Evolutionary conservation across 37 sponge, comb jelly and placozoan species (phyloP).

Genomic region (Geodia barretti): DNA sequence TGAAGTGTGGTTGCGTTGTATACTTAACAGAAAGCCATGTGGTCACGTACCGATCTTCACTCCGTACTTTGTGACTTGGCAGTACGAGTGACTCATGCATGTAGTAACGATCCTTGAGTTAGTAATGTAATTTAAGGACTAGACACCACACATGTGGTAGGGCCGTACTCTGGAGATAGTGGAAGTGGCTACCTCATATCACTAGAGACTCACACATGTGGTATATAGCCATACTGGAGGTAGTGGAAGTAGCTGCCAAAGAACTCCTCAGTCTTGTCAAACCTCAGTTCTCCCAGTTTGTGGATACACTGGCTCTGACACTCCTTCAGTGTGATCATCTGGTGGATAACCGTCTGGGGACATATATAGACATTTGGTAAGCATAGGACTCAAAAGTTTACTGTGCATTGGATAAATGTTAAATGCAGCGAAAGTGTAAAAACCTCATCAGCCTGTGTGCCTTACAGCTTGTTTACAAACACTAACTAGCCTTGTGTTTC

Average conservation of each 20-base stretch:
- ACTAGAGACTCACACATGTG: slow-evolving; percentile 60
- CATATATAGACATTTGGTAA: not conserved
- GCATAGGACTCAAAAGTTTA: not conserved
- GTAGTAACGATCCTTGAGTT: too few relatives aligned
- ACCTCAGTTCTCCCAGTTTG: slow-evolving; percentile 57
- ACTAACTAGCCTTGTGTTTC: too few relatives aligned
- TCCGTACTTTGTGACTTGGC: not conserved
- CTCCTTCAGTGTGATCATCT: slow-evolving; percentile 25
- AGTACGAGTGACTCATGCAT: not conserved
- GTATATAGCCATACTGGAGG: slow-evolving; percentile 70
- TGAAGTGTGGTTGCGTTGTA: too few relatives aligned
- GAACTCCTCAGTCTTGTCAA: slow-evolving; percentile 49
- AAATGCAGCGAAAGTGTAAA: too few relatives aligned
- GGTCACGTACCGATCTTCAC: not conserved
- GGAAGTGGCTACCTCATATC: too few relatives aligned
- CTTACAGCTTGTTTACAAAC: too few relatives aligned
- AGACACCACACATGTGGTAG: too few relatives aligned
- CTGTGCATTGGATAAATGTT: not conserved
- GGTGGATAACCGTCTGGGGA: slow-evolving; percentile 13
- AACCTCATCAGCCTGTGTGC: too few relatives aligned
- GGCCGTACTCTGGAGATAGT: too few relatives aligned
- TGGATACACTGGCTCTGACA: slow-evolving; percentile 57
- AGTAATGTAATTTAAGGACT: too few relatives aligned
- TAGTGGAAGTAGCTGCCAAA: slow-evolving; percentile 72
- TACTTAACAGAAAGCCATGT: too few relatives aligned